Conservation (phyloP, 1,140 invertebrate genomes). For the Helicoverpa zea region DNA sequence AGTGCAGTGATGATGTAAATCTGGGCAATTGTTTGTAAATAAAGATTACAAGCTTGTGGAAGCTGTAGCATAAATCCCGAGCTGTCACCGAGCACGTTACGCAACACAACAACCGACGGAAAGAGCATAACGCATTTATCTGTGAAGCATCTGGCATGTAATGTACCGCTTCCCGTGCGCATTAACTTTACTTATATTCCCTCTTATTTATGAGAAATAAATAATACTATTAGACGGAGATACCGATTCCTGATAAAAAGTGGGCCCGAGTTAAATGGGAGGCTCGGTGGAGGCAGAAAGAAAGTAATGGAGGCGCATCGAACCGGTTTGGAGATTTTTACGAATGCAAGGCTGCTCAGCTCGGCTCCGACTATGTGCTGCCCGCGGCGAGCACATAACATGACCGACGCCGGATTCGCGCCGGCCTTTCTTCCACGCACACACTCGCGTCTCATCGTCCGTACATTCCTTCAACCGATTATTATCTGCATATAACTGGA, state of each 20-base stretch:
- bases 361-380: conserved; percentile 77
- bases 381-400: conserved; percentile 78
- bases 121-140: conserved; percentile 75
- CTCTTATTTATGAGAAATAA: conserved; percentile 86
- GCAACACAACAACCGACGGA: conserved; percentile 63
- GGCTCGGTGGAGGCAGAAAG: conserved; percentile 84
- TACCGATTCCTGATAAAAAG: conserved; percentile 86
- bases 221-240: conserved; percentile 86
- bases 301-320: conserved; percentile 86
- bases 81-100: conserved; percentile 64
- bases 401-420: conserved; percentile 82
- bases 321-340: conserved; percentile 86
- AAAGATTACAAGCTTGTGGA: conserved; percentile 56
- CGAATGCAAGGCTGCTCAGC: conserved; percentile 84
- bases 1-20: conserved; percentile 54
- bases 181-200: conserved; percentile 84
- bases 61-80: conserved; percentile 58
- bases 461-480: conserved; percentile 68
- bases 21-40: conserved; percentile 61
- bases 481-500: conserved; percentile 80
- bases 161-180: conserved; percentile 79
- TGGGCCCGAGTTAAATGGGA: conserved; percentile 85
- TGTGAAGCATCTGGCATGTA: conserved; percentile 76
- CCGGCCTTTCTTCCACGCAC: conserved; percentile 75
- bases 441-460: conserved; percentile 64